Conservation (phyloP, 2,888 invertebrate genomes). For the Allacma fusca region DNA sequence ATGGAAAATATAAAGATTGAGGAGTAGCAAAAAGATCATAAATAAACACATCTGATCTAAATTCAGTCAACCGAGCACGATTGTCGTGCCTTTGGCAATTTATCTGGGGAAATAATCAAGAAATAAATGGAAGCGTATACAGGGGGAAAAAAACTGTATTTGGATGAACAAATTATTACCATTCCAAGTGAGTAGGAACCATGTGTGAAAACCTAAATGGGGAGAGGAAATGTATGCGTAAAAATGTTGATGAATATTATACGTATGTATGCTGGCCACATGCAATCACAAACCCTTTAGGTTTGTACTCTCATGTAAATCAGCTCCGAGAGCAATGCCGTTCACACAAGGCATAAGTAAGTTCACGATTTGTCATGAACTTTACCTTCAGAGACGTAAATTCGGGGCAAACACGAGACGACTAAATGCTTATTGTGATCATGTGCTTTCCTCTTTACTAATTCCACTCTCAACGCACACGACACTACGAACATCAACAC, state of each 20-base stretch:
- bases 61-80: background rate
- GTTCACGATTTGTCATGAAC: background rate
- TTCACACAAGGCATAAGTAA: background rate
- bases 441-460: background rate
- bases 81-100: background rate
- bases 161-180: too few relatives aligned
- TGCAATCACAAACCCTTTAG: background rate
- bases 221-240: background rate
- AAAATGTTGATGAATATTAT: background rate
- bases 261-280: background rate
- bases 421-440: conserved; percentile 1
- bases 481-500: background rate
- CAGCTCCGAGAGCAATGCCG: background rate
- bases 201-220: too few relatives aligned
- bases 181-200: too few relatives aligned
- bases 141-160: background rate
- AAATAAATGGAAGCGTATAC: too few relatives aligned
- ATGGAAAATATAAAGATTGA: too few relatives aligned
- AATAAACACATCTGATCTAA: background rate
- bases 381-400: background rate
- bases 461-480: conserved; percentile 1
- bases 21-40: background rate
- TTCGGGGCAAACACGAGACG: conserved; percentile 24
- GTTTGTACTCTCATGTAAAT: background rate
- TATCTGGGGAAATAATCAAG: too few relatives aligned